These are phyloP conservation scores for Glossophaga mutica DNA, from an alignment of 2,797 vertebrate genomes.

Conservation along the genomic window DNA sequence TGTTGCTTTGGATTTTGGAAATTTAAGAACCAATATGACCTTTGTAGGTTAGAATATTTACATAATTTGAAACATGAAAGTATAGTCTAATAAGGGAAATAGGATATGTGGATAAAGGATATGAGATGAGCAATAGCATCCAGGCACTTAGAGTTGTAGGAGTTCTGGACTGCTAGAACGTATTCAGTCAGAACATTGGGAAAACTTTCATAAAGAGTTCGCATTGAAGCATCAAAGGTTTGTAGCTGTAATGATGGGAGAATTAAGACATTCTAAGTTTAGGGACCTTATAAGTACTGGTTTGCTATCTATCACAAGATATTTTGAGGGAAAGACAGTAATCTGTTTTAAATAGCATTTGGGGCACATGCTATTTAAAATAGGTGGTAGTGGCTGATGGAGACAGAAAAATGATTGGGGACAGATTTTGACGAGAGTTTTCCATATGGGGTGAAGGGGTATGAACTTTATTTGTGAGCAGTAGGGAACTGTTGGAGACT, in stretches of 20 bases:
- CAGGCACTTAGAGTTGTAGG: background rate
- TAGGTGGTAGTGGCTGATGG: background rate
- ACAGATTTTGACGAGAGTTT: background rate
- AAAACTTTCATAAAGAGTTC: background rate
- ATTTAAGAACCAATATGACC: background rate
- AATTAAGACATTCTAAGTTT: background rate
- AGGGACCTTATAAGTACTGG: background rate
- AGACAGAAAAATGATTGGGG: background rate
- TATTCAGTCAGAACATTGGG: background rate
- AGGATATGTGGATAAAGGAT: background rate
- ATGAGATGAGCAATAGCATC: background rate
- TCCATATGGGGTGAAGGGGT: background rate
- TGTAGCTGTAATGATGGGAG: background rate
- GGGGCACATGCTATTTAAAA: background rate
- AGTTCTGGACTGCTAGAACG: background rate
- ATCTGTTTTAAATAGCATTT: background rate
- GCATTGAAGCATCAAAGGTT: background rate
- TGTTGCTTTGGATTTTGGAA: background rate
- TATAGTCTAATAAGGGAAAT: background rate
- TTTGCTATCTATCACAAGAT: background rate
- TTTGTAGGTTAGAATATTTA: background rate
- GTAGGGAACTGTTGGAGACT: background rate
- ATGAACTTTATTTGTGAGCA: slow-evolving; percentile 6
- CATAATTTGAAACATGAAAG: background rate
- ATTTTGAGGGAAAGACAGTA: background rate